Evolutionary conservation across 2,888 invertebrate genomes (phyloP).

Genomic region (Oxyteleia sp.): DNA sequence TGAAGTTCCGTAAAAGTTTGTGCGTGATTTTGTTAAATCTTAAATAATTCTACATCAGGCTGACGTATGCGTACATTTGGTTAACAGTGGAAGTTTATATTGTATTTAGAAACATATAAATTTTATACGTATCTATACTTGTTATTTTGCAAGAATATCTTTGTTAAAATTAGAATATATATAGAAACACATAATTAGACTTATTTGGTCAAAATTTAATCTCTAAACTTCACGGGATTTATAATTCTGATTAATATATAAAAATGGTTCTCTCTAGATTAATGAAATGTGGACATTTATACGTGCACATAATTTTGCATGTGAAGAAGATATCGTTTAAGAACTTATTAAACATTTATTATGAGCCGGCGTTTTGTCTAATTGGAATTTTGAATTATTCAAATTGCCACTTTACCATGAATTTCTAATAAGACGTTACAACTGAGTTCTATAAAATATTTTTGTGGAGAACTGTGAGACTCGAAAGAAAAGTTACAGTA

Average conservation of each 20-base stretch:
- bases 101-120: too few species aligned
- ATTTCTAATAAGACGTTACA: not conserved
- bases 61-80: not conserved
- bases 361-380: constrained; percentile 12
- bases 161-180: too few species aligned
- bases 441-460: too few species aligned
- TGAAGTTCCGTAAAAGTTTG: constrained; percentile 22
- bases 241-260: too few species aligned
- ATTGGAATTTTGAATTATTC: constrained; percentile 13
- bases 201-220: too few species aligned
- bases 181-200: too few species aligned
- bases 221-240: too few species aligned
- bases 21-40: constrained; percentile 18
- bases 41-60: constrained; percentile 15
- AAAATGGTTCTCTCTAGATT: not conserved
- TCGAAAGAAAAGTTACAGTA: too few species aligned
- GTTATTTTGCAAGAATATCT: too few species aligned
- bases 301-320: not conserved
- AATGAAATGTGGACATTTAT: not conserved
- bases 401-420: constrained; percentile 2
- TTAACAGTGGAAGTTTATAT: constrained; percentile 11
- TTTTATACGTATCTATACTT: too few species aligned
- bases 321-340: constrained; percentile 7
- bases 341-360: not conserved
- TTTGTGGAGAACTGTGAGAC: too few species aligned